These are phyloP conservation scores for Ophion ventricosus DNA, from an alignment of 2,888 invertebrate genomes.

Conservation along the genomic window DNA sequence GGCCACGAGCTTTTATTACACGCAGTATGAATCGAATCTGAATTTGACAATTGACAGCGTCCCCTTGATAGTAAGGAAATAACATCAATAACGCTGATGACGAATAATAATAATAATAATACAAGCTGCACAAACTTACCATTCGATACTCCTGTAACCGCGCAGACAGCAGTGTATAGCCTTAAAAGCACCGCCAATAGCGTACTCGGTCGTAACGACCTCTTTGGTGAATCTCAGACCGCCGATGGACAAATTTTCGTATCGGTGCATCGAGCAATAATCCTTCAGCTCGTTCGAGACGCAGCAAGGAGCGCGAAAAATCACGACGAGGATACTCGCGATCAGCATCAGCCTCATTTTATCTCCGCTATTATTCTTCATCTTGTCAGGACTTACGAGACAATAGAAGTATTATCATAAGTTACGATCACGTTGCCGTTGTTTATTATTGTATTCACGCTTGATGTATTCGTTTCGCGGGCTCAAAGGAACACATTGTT, in stretches of 20 bases:
- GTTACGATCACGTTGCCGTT: constrained; percentile 6
- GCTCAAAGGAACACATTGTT: constrained; percentile 34
- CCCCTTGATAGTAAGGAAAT: no score
- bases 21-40: no score
- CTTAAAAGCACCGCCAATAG: constrained; percentile 88
- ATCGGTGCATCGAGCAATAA: constrained; percentile 87
- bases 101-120: background rate
- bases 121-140: constrained; percentile 85
- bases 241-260: constrained; percentile 84
- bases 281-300: constrained; percentile 78
- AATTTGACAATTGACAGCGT: no score
- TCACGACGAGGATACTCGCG: constrained; percentile 14
- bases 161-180: constrained; percentile 91
- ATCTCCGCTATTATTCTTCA: constrained; percentile 10
- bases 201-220: constrained; percentile 88
- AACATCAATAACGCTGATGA: no score
- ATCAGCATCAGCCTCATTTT: constrained; percentile 34
- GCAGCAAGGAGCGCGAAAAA: constrained; percentile 18
- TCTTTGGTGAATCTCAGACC: constrained; percentile 91
- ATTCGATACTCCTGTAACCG: constrained; percentile 91
- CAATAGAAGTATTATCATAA: background rate
- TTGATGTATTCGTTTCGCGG: constrained; percentile 21
- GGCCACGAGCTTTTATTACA: no score
- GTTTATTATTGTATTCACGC: background rate
- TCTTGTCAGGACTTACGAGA: constrained; percentile 13